Percentiles rank a stretch among this genome's conserved stretches.
Conservation (phyloP, 2,888 invertebrate species). For the Hermaeophaga mercurialis region DNA sequence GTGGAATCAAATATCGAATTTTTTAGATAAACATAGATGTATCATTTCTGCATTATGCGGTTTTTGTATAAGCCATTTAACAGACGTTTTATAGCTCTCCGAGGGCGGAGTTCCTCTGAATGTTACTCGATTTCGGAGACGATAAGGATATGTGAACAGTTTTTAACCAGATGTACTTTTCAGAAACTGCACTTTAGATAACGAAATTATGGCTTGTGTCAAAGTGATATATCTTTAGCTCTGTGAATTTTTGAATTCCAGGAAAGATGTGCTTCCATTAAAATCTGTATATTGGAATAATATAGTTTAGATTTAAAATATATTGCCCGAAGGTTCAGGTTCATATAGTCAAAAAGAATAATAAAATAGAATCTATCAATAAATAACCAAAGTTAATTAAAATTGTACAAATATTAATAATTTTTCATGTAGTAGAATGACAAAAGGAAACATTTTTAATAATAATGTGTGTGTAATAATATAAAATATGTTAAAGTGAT, state of each 20-base stretch:
- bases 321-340: no score
- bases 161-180: slow-evolving; percentile 35
- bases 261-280: no score
- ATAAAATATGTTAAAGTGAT: no score
- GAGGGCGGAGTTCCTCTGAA: slow-evolving; percentile 41
- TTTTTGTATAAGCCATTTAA: slow-evolving; percentile 57
- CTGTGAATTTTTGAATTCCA: slow-evolving; percentile 12
- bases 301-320: no score
- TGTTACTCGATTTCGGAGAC: slow-evolving; percentile 33
- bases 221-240: slow-evolving; percentile 32
- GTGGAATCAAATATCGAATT: slow-evolving; percentile 48
- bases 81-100: slow-evolving; percentile 51
- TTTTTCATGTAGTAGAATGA: no score
- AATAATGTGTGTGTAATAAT: no score
- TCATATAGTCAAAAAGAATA: no score
- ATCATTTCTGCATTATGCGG: slow-evolving; percentile 56
- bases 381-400: no score
- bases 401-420: no score
- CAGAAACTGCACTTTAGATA: slow-evolving; percentile 37
- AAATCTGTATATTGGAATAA: no score
- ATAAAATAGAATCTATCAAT: no score
- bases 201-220: slow-evolving; percentile 34
- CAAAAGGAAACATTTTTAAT: no score
- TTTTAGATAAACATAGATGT: slow-evolving; percentile 37
- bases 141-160: slow-evolving; percentile 33